Conservation (phyloP, 2,113 vertebrate genomes). For the Catharus bicknelli region DNA sequence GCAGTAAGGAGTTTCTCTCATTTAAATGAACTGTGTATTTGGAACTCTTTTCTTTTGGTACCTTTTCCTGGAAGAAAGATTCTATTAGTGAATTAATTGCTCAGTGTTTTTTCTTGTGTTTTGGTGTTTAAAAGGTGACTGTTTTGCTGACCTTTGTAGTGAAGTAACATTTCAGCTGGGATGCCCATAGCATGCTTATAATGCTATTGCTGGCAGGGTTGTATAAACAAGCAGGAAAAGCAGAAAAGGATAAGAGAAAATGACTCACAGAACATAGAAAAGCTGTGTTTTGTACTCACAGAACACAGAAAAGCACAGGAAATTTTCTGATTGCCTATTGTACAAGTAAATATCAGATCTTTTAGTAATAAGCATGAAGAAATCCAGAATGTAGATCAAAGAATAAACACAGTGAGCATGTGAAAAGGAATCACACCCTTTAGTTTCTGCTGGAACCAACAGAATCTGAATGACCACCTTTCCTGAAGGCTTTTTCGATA, state of each 20-base stretch:
- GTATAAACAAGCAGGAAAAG: neutral
- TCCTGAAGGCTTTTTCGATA: neutral
- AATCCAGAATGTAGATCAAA: neutral
- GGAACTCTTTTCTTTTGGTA: neutral
- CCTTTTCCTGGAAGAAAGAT: neutral
- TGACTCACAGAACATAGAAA: neutral
- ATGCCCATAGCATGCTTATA: neutral
- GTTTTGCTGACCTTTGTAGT: neutral
- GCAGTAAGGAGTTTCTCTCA: conserved; percentile 78
- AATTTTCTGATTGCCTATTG: neutral
- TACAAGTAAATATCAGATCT: neutral
- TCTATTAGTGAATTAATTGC: neutral
- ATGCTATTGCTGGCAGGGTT: neutral
- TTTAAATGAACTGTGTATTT: neutral
- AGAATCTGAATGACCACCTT: neutral
- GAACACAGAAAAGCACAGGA: neutral
- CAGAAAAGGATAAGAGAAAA: neutral
- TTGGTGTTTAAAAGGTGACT: neutral
- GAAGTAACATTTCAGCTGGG: neutral
- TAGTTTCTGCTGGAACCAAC: neutral
- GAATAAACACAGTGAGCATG: neutral
- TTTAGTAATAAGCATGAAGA: neutral
- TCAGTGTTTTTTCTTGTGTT: neutral
- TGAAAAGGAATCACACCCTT: neutral
- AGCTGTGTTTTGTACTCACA: neutral